Evolutionary conservation across 2,113 vertebrate genomes (phyloP).

Genomic region (Trematocara variabile): DNA sequence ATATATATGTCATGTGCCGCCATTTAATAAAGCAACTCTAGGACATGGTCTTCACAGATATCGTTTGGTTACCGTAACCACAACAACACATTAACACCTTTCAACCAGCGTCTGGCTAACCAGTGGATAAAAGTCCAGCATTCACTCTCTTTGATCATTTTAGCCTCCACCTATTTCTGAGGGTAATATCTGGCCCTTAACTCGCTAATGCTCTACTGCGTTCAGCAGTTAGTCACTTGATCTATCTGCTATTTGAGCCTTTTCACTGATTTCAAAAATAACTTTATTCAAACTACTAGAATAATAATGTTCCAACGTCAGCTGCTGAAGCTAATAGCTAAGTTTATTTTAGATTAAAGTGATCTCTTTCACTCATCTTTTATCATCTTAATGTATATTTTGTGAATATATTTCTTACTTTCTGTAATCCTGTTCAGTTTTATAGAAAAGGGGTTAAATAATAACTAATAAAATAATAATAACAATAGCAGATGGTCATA

Average conservation of each 20-base stretch:
- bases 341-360: not conserved
- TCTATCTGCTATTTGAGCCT: not conserved
- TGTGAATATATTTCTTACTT: not conserved
- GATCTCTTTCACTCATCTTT: not conserved
- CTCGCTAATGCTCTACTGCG: accelerated
- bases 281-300: not conserved
- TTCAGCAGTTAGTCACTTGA: not conserved
- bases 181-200: not conserved
- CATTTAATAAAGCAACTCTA: not conserved
- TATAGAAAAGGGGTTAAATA: not conserved
- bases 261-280: not conserved
- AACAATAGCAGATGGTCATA: not conserved
- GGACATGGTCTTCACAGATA: not conserved
- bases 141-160: not conserved
- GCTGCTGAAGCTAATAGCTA: not conserved
- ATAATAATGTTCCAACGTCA: not conserved
- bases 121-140: not conserved
- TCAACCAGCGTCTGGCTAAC: not conserved
- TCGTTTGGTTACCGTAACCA: not conserved
- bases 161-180: not conserved
- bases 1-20: too few species aligned
- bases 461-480: not conserved
- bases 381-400: not conserved
- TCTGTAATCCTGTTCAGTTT: not conserved
- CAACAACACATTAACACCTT: not conserved